Evolutionary conservation across 2,888 invertebrate genomes (phyloP).

Genomic region (Xestia rhomboidea): DNA sequence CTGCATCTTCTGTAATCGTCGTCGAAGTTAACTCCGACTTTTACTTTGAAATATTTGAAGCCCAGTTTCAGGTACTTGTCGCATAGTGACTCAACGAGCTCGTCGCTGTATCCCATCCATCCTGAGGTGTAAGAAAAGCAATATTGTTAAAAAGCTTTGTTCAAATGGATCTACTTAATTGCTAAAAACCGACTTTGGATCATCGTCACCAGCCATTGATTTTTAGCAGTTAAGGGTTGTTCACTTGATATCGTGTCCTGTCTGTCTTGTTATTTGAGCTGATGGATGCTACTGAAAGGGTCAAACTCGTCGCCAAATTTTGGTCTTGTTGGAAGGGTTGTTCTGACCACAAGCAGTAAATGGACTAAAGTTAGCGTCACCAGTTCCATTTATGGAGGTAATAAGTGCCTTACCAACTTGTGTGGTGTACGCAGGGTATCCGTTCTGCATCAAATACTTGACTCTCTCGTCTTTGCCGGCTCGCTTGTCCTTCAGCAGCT

Average conservation of each 20-base stretch:
- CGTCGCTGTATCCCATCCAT: constrained; percentile 96
- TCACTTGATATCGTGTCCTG: no score
- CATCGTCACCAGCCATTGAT: not conserved
- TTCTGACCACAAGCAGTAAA: no score
- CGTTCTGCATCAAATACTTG: constrained; percentile 91
- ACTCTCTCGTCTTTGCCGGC: constrained; percentile 92
- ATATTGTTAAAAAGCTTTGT: not conserved
- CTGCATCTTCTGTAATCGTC: constrained; percentile 94
- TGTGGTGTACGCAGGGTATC: constrained; percentile 97
- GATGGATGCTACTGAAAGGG: no score
- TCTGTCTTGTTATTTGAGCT: no score
- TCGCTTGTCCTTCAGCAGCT: constrained; percentile 91
- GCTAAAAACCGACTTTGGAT: not conserved
- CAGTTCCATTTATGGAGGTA: not conserved
- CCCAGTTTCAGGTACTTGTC: constrained; percentile 93
- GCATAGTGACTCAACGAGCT: constrained; percentile 93
- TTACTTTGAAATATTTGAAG: constrained; percentile 96
- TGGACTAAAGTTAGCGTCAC: not conserved
- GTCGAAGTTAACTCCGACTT: constrained; percentile 95
- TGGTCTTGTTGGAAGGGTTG: no score
- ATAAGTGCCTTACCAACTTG: constrained; percentile 91
- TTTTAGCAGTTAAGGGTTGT: no score
- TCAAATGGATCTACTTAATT: not conserved
- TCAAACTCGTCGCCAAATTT: no score
- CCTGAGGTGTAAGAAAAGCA: constrained; percentile 84